Evolutionary conservation across 2,113 vertebrate species (phyloP).

Genomic region (Clinocottus analis): DNA sequence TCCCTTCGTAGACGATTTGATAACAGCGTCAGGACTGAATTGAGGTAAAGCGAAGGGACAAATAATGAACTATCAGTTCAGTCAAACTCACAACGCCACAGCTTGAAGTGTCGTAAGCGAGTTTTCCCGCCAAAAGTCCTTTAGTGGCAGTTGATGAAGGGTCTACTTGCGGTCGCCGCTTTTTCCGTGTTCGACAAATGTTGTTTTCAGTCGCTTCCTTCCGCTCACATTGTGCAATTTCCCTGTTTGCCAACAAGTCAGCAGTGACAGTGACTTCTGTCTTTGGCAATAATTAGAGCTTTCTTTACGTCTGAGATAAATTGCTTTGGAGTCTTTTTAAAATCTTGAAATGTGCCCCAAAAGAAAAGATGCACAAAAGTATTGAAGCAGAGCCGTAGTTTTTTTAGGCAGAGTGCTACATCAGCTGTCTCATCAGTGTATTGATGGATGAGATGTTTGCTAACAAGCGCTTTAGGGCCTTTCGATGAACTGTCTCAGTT

Average conservation of each 20-base stretch:
- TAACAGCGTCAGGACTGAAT: neutral
- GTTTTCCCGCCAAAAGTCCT: neutral
- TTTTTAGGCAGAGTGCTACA: no score
- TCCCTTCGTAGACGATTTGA: neutral
- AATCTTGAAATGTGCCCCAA: neutral
- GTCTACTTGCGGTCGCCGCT: neutral
- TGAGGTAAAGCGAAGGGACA: neutral
- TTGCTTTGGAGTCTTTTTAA: neutral
- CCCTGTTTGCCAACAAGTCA: neutral
- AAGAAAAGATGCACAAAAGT: neutral
- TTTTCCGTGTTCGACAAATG: neutral
- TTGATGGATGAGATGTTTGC: conserved; percentile 2
- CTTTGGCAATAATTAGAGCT: neutral
- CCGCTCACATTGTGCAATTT: neutral
- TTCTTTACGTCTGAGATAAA: neutral
- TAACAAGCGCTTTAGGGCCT: neutral
- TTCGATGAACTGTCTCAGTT: no score
- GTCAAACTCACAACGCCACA: neutral
- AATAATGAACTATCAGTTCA: neutral
- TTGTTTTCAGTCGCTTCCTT: neutral
- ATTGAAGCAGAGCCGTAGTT: no score
- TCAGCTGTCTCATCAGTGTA: neutral
- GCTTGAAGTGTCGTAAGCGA: neutral
- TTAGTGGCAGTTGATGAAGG: neutral
- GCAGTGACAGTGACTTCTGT: neutral